Evolutionary conservation across 2,888 invertebrate species (phyloP).

Genomic region (Autographa pulchrina): DNA sequence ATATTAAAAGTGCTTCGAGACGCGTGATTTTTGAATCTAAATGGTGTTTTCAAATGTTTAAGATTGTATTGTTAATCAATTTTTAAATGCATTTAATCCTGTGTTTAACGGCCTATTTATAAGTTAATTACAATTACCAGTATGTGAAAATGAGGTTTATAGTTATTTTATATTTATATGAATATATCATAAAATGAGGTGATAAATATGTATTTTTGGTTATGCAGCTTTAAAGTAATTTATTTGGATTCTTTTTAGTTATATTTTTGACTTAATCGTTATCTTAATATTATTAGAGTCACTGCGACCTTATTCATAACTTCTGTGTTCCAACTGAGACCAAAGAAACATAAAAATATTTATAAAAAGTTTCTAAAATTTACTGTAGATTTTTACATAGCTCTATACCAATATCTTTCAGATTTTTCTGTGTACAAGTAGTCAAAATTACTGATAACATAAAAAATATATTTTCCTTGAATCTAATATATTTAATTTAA

Average conservation of each 20-base stretch:
- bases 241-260: conserved; percentile 26
- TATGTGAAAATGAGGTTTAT: conserved; percentile 31
- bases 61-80: conserved; percentile 47
- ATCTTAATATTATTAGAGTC: conserved; percentile 30
- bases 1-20: conserved; percentile 69
- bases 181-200: conserved; percentile 30
- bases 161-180: conserved; percentile 26
- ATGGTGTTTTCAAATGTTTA: conserved; percentile 70
- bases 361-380: conserved; percentile 39
- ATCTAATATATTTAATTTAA: neutral
- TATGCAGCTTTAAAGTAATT: conserved; percentile 59
- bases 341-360: conserved; percentile 50
- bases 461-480: neutral
- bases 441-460: neutral
- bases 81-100: conserved; percentile 62
- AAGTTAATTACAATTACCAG: conserved; percentile 25
- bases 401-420: conserved; percentile 7
- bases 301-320: conserved; percentile 40
- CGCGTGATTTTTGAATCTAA: conserved; percentile 74
- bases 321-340: conserved; percentile 65
- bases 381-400: conserved; percentile 66
- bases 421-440: conserved; percentile 20
- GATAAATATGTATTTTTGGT: conserved; percentile 54
- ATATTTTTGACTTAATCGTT: conserved; percentile 19
- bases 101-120: conserved; percentile 42